Percentiles rank a stretch among this genome's conserved stretches.
Conservation (phyloP, 2,888 invertebrate genomes). For the Drosophila atroscutellata region DNA sequence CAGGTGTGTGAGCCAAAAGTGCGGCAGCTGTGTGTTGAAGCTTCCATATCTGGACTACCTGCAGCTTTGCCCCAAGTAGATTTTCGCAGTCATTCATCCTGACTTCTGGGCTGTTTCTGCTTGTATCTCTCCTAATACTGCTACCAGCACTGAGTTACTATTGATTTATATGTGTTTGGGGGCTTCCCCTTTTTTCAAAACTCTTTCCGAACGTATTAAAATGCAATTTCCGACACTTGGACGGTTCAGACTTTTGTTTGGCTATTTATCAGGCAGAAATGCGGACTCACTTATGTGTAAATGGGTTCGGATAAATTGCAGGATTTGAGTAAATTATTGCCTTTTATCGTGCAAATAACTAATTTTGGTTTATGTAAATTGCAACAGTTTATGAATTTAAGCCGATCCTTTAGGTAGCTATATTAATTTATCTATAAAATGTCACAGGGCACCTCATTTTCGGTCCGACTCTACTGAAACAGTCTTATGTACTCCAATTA, state of each 20-base stretch:
- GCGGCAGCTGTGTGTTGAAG: conserved; percentile 17
- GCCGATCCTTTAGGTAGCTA: neutral
- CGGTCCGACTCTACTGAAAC: neutral
- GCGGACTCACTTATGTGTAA: conserved; percentile 6
- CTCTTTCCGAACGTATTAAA: conserved; percentile 55
- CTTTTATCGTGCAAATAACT: neutral
- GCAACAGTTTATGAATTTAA: neutral
- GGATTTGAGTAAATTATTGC: neutral
- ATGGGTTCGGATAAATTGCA: neutral
- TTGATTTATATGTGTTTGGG: conserved; percentile 54
- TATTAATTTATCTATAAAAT: neutral
- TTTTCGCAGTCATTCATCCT: conserved; percentile 56
- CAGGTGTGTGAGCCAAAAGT: conserved; percentile 11
- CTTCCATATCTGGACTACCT: conserved; percentile 28
- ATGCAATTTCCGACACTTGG: conserved; percentile 48
- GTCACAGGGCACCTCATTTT: conserved; percentile 6
- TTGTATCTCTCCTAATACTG: neutral
- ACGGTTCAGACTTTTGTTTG: conserved; percentile 40
- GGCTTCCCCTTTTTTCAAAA: neutral
- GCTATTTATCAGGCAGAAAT: conserved; percentile 59
- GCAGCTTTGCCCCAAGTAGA: conserved; percentile 48
- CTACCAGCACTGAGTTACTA: conserved; percentile 54
- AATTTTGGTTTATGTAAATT: neutral
- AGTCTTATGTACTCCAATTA: conserved; percentile 47
- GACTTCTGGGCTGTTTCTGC: conserved; percentile 27